Conservation (phyloP, 1,140 invertebrate species). For the Wiebesia pumilae region DNA sequence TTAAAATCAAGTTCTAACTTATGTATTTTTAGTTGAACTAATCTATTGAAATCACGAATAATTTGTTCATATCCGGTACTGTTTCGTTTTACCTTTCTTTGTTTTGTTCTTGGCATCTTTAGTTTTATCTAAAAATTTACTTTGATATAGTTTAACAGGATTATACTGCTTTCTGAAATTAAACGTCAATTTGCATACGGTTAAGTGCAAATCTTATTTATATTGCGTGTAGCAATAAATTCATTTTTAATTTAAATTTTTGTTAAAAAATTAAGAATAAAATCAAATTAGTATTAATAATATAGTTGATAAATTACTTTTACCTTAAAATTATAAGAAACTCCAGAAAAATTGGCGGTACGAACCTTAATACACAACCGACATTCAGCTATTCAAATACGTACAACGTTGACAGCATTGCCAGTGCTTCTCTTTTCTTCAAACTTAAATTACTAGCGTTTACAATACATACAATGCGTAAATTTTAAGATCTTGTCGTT, state of each 20-base stretch:
- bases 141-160: neutral
- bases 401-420: slow-evolving; percentile 37
- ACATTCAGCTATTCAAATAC: slow-evolving; percentile 35
- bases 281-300: neutral
- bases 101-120: slow-evolving; percentile 66
- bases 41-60: slow-evolving; percentile 62
- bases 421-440: neutral
- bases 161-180: neutral
- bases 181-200: neutral
- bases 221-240: neutral
- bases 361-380: slow-evolving; percentile 32
- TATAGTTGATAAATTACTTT: slow-evolving; percentile 7
- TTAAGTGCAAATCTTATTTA: neutral
- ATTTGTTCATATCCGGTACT: slow-evolving; percentile 56
- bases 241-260: neutral
- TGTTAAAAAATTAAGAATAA: neutral
- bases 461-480: neutral
- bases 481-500: neutral
- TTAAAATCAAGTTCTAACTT: slow-evolving; percentile 61
- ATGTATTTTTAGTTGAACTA: slow-evolving; percentile 53
- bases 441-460: neutral
- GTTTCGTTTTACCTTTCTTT: slow-evolving; percentile 48
- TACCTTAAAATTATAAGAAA: slow-evolving; percentile 30
- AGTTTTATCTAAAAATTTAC: neutral
- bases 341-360: slow-evolving; percentile 41